Base-by-base conservation (phyloP, 2,113 vertebrate species). In the Cricetomys ansorgei region DNA sequence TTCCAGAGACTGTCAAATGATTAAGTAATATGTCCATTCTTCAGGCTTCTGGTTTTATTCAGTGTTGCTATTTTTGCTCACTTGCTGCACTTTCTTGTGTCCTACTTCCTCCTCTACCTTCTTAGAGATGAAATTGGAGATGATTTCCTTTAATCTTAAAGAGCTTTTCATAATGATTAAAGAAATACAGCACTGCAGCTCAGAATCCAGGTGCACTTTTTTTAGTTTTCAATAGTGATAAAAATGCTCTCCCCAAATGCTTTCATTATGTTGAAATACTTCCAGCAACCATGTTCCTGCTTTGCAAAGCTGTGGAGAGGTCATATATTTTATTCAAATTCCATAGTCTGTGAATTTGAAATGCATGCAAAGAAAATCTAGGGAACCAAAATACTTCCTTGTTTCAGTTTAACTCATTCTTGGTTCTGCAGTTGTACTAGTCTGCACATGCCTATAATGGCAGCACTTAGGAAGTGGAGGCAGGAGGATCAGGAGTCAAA, bases 1-100 rank as follows among this genome's bases (percentile, higher is more conserved):
- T 85, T 97, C 89, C 76, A 76, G 79, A 92, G 89, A 93, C 96
- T 95, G 79, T 94, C 95, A 95, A 94, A 96, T 97, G 94, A 96
- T 96, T 97, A 96, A 96, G 94, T 96, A 96, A 94, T 94, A 91
- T 84, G 69, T 76, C 97, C 40, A 0, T 90, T 88, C 92, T 96
- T 88, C 43, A 72, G 87, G 87, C 57, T 96, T 94, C 69, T 92
- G 92, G 34, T 88, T 96, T 97, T 96, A 92, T 96, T 89, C 89
- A 29, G 57, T 53, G 67, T 89, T 95, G 53, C 93, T 98, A 92
- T 94, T 97, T 98, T 95, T 89, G 84, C 43, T 95, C 92, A n/a
- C 50, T 97, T 75, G 83, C 92, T 97, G 8, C 91, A 72, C 59
- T 89, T 96, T 89, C 89, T 79, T 96, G 89, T 96, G 93, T 93